Base-by-base conservation (phyloP, 2,888 invertebrate genomes). In the Drosophila phalerata region DNA sequence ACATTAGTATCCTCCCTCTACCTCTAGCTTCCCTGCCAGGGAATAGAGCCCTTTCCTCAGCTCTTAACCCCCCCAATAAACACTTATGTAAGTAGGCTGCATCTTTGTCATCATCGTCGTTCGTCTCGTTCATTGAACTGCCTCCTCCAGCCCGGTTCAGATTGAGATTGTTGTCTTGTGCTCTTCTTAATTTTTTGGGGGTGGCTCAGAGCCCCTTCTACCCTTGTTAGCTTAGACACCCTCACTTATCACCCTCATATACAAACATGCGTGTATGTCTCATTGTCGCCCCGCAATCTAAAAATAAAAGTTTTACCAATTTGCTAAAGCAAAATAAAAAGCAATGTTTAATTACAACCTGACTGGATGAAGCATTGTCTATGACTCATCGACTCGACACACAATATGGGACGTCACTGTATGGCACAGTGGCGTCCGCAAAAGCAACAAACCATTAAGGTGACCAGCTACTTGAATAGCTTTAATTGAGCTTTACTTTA, bases 71-170 rank as follows among this genome's bases (percentile, higher is more conserved):
- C 11, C 9, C 42, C 17, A 47, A 25, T 22, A 76, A 5, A 82
- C 77, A 85, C 86, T 88, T 83, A 81, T 77, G 77, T 85, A 85
- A 79, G 77, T 85, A 85, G 82, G 82, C 58, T 71, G 85, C 75
- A 30, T 48, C 70, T 53, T 71, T 64, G 64, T 64, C 60, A 57
- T 66, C 52, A 58, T 49, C 67, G 30, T 53, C 40, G 52, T 57
- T 43, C 56, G n/a, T 22, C 22, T 22, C 79, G 79, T 81, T 83
- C 85, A 83, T 73, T 83, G 85, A 87, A 83, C 83, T 79, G 65
- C 57, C 62, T 40, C 58, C 64, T 61, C 42, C 60, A 17, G 15
- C 30, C 28, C 32, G 32, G 11, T 34, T 22, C 22, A 22, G 22
- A 22, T 5, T 52, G n/a, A 49, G 25, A 37, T 56, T 22, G 30